A percentile compares a stretch with the other conserved stretches of the same genome.
phyloP scores from a whole-genome alignment of 2,113 vertebrate genomes.

The Alectura lathami region DNA sequence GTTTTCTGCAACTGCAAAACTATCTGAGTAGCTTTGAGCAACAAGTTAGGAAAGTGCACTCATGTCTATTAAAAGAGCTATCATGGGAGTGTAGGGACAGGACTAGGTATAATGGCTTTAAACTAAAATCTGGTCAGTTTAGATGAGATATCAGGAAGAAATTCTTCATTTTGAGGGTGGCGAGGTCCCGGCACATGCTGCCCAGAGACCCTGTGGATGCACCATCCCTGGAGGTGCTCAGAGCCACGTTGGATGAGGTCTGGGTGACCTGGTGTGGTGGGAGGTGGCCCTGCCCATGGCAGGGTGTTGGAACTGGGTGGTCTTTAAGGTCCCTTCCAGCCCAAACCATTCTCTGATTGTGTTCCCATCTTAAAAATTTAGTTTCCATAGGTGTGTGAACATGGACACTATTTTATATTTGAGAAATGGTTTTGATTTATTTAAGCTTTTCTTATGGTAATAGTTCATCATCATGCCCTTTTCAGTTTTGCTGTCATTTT shows the following conservation, averaged over 20 bases:
- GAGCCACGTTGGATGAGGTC: background rate
- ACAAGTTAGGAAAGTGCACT: background rate
- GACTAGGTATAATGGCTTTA: too few relatives aligned
- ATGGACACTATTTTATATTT: background rate
- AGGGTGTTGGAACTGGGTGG: background rate
- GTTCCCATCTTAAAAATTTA: background rate
- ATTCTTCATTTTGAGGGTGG: too few relatives aligned
- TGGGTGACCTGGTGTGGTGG: background rate
- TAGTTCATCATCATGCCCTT: background rate
- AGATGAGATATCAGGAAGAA: too few relatives aligned
- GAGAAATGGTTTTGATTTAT: background rate
- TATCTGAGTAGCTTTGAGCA: background rate
- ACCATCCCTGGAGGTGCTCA: background rate
- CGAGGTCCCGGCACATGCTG: background rate
- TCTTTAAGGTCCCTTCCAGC: background rate
- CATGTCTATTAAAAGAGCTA: background rate
- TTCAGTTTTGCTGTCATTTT: background rate
- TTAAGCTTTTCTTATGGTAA: background rate
- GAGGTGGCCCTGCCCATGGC: background rate
- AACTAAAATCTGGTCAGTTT: too few relatives aligned
- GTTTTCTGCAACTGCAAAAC: background rate
- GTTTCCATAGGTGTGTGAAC: background rate
- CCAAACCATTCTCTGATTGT: background rate
- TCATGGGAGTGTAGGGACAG: too few relatives aligned
- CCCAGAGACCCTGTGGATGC: background rate